phyloP scores from a whole-genome alignment of 2,888 invertebrate species.

The Orthosia incerta region DNA sequence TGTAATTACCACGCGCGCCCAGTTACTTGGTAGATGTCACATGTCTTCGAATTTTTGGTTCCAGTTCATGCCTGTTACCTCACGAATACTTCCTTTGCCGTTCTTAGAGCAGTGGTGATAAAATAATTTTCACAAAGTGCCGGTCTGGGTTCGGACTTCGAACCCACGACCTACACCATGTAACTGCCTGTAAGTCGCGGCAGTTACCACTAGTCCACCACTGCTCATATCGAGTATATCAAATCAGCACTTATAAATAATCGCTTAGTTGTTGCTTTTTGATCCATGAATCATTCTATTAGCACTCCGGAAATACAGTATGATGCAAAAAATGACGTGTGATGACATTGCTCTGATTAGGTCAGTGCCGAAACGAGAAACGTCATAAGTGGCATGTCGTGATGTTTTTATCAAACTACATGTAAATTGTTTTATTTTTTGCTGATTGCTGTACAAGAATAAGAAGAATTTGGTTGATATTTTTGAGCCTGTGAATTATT shows the following conservation, averaged over 20 bases:
- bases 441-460: not conserved
- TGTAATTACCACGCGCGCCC: too few relatives aligned
- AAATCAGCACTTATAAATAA: conserved; percentile 29
- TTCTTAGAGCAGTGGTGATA: too few relatives aligned
- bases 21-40: too few relatives aligned
- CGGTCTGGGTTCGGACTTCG: too few relatives aligned
- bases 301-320: conserved; percentile 40
- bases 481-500: not conserved
- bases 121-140: too few relatives aligned
- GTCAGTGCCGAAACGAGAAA: conserved; percentile 62
- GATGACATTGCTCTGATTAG: conserved; percentile 65
- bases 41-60: too few relatives aligned
- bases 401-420: conserved; percentile 33
- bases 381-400: conserved; percentile 44
- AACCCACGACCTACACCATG: too few relatives aligned
- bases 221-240: too few relatives aligned
- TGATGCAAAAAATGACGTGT: conserved; percentile 61
- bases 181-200: too few relatives aligned
- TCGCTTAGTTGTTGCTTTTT: conserved; percentile 40
- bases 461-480: conserved; percentile 7
- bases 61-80: too few relatives aligned
- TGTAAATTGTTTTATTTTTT: conserved; percentile 2
- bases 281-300: conserved; percentile 47
- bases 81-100: too few relatives aligned
- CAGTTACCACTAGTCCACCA: too few relatives aligned